Base-by-base conservation (phyloP, 1,140 invertebrate species). In the Armadillidium nasatum region DNA sequence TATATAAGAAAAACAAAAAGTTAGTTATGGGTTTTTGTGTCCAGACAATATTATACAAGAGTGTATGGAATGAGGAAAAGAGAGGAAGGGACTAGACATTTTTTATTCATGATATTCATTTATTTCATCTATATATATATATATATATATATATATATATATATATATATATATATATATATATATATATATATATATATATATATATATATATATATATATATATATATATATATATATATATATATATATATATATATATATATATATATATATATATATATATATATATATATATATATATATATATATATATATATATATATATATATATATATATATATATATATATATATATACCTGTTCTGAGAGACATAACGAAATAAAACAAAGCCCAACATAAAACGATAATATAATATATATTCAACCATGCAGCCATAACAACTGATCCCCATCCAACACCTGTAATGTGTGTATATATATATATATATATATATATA, bases 341-440 rank as follows among this genome's bases (percentile, higher is more conserved):
- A 33, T 33, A 33, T 33, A 3, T 33, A 33, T 3, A 3, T 33
- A 33, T 33, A 33, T 4, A 84, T 85, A 86, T 86, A 93, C 92
- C 91, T 82, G 89, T 84, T 85, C 89, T 84, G 86, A 97, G 89
- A 2, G 96, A 98, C 88, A 93, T 93, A 85, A 96, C 93, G 85
- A 98, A 94, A 84, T 99, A 99, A 85, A 96, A 98, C 78, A 98
- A 90, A 0, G 95, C 96, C 97, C 97, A 99, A 0, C 95, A 94
- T 74, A 99, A 87, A 76, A 99, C 96, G 3, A 99, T 95, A 82
- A 99, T 99, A 87, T 99, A 99, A 86, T 98, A 99, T 33, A 96
- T 91, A 84, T 99, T 99, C 88, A 99, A 93, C 97, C 97, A 99
- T 83, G 95, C 97, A 0, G 97, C 96, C 93, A 98, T 98, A 4